phyloP scores from a whole-genome alignment of 1,140 invertebrate species.

The Drosophila leontia region DNA sequence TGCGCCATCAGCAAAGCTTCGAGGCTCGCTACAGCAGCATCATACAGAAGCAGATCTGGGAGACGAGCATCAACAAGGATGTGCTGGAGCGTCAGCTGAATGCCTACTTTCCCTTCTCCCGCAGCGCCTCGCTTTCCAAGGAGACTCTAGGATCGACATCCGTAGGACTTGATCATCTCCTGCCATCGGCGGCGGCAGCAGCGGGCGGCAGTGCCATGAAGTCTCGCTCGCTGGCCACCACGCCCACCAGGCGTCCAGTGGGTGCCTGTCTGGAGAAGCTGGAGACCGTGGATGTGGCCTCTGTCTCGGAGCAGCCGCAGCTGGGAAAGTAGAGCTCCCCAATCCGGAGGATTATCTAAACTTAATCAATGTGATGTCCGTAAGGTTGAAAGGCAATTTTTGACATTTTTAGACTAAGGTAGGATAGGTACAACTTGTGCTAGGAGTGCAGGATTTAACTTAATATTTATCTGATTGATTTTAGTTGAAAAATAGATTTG shows the following conservation, averaged over 20 bases:
- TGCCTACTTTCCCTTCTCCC: constrained; percentile 74
- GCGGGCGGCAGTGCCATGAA: constrained; percentile 5
- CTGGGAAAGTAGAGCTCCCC: neutral
- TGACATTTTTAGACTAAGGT: constrained; percentile 29
- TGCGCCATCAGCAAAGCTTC: constrained; percentile 78
- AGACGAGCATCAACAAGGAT: constrained; percentile 79
- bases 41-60: constrained; percentile 79
- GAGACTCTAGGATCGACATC: constrained; percentile 22
- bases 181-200: constrained; percentile 7
- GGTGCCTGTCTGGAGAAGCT: constrained; percentile 53
- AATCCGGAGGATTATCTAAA: constrained; percentile 4
- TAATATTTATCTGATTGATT: no score
- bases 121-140: constrained; percentile 64
- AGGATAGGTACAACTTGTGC: constrained; percentile 2
- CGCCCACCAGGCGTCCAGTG: constrained; percentile 47
- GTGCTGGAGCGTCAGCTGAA: constrained; percentile 73
- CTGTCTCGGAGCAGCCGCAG: constrained; percentile 15
- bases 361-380: constrained; percentile 26
- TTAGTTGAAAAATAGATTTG: neutral
- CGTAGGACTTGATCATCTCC: constrained; percentile 30
- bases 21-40: constrained; percentile 77
- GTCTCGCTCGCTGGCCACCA: constrained; percentile 59
- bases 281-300: constrained; percentile 61
- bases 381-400: constrained; percentile 36
- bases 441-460: neutral